Evolutionary conservation across 2,888 invertebrate species (phyloP), one percentile per base, ranked within the genome.

Genomic region (Labia minor): DNA sequence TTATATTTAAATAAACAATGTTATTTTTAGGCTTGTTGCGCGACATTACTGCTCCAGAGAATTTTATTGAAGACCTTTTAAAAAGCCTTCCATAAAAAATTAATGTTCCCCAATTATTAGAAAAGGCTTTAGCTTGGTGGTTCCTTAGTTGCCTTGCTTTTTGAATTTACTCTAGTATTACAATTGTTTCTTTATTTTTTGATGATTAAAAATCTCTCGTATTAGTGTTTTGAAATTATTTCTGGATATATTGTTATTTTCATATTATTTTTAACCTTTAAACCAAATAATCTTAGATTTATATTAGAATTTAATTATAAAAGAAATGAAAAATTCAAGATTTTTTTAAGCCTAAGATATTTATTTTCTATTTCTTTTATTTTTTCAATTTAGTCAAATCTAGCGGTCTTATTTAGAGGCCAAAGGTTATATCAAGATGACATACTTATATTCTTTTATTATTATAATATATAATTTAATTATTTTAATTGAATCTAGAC

Each of bases 31-130:
- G 82, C 77, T 78, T 89, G 71, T 80, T 89, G 71, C 84, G 81
- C 70, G 86, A 86, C 70, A 82, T 89, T 70, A 80, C 84, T 21
- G 84, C 84, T 71, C 86, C 89, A 62, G 86, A 86, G 72, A 79
- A 78, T 70, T 85, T 82, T 75, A 78, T 85, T 74, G 77, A 75
- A 69, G 82, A 83, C 72, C 74, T 83, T 71, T 74, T 86, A 72
- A 80, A 78, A 72, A 76, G 77, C 73, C 73, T 81, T 61, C 73
- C 73, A 70, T 77, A 73, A 74, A 16, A 49, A 49, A 49, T 10
- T 49, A 16, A 49, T 49, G 8, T 26, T 26, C 26, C 26, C 8
- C 3, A 26, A 26, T 26, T 26, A 3, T 10, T 49, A 49, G 49
- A 26, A 26, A 26, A 49, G 49, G 49, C 49, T 49, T 16, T 49